Base-by-base conservation (phyloP, 1,140 invertebrate species). In the Euglossa dilemma region DNA sequence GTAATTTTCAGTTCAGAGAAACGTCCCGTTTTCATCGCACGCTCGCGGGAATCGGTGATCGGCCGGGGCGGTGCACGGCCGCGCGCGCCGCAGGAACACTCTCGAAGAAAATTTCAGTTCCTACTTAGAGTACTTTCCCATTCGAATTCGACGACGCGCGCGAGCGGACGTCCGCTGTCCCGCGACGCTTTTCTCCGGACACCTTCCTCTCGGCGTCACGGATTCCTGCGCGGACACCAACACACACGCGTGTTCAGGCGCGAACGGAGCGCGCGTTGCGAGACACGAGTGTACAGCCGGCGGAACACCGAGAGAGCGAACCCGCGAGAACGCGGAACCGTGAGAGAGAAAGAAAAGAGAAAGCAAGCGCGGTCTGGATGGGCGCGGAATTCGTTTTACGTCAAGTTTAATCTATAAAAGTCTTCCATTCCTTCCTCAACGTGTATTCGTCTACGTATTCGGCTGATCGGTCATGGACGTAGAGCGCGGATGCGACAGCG, bases 341-440 rank as follows among this genome's bases (percentile, higher is more conserved):
- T 54, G 59, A 79, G 67, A 79, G 36, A 18, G 11, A 47, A 52
- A n/a, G 54, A 6, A 43, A 1, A n/a, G 4, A 59, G 14, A 64
- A 2, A 18, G 63, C 25, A 16, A 18, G 28, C 47, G 28, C 47
- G 52, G 47, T 63, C 52, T 69, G 64, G 18, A 84, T 57, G 20
- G 50, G 11, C 82, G 66, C 72, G 20, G 61, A 80, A 80, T 80
- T 88, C 67, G 82, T 77, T 86, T 87, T 71, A 84, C 67, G 63
- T 84, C 80, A 85, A 86, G 80, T 89, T 90, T 88, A 80, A 92
- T 90, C 89, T 84, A 90, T 84, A 91, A 91, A 91, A 92, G 90
- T 92, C 90, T 91, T 92, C 90, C 90, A 91, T 90, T 90, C 61
- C 85, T 90, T 91, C 85, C 83, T 85, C 79, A 72, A 80, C 84